A percentile compares a stretch with the other conserved stretches of the same genome.
phyloP scores from a whole-genome alignment of 2,797 vertebrate genomes.

The Notamacropus eugenii region DNA sequence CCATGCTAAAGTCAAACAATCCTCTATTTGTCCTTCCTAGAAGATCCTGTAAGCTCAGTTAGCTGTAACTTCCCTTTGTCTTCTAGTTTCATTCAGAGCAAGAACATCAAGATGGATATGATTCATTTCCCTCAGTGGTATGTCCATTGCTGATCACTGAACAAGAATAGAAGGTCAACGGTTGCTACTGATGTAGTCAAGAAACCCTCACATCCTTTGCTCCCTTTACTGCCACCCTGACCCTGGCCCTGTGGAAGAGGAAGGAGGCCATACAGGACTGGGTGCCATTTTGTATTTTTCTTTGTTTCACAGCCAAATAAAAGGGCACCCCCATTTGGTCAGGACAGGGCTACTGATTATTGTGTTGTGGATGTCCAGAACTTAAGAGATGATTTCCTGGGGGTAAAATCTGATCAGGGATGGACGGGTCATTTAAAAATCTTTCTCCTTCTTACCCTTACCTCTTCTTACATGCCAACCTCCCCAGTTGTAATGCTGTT shows the following conservation, averaged over 20 bases:
- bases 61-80: background rate
- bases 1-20: background rate
- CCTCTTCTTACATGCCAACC: background rate
- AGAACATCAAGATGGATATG: background rate
- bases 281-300: background rate
- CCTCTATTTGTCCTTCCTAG: background rate
- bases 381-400: background rate
- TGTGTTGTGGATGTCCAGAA: background rate
- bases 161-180: background rate
- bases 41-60: background rate
- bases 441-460: background rate
- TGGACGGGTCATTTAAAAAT: background rate
- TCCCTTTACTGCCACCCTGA: background rate
- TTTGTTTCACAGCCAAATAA: background rate
- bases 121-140: background rate
- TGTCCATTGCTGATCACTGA: background rate
- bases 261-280: background rate
- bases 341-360: background rate
- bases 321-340: background rate
- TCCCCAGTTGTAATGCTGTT: background rate
- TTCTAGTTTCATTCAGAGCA: background rate
- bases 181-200: background rate
- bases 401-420: background rate
- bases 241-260: background rate
- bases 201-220: background rate